These are phyloP conservation scores for Mixornis gularis DNA, from an alignment of 2,113 vertebrate species.

Conservation along the genomic window DNA sequence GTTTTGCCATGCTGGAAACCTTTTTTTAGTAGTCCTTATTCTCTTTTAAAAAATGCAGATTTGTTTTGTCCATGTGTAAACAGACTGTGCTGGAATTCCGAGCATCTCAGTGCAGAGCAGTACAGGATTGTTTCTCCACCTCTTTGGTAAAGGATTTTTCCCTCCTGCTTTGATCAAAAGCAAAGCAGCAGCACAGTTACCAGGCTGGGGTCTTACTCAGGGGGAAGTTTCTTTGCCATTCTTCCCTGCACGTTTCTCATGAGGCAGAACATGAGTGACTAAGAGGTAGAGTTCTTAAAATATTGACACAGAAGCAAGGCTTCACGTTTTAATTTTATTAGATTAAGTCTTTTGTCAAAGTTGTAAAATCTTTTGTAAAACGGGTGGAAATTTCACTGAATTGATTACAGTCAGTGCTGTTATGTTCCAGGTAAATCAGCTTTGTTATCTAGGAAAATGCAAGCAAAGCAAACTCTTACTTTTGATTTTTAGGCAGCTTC, in stretches of 20 bases:
- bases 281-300: neutral
- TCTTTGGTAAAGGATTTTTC: neutral
- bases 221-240: neutral
- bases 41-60: rapidly evolving
- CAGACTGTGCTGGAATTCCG: neutral
- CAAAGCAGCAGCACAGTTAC: neutral
- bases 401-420: neutral
- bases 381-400: neutral
- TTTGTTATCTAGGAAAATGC: neutral
- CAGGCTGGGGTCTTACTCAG: neutral
- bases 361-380: neutral
- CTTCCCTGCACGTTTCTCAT: neutral
- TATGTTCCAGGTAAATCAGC: neutral
- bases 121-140: neutral
- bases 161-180: neutral
- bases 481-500: neutral
- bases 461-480: neutral
- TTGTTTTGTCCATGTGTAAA: neutral
- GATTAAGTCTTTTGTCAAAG: neutral
- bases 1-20: neutral
- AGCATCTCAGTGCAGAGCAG: neutral
- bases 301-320: neutral
- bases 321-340: neutral
- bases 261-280: neutral
- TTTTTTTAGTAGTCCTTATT: neutral